Percentiles rank a stretch among this genome's conserved stretches.
These are phyloP conservation scores for Oceanodroma leucorhoa DNA, from an alignment of 2,797 vertebrate species.

Conservation along the genomic window DNA sequence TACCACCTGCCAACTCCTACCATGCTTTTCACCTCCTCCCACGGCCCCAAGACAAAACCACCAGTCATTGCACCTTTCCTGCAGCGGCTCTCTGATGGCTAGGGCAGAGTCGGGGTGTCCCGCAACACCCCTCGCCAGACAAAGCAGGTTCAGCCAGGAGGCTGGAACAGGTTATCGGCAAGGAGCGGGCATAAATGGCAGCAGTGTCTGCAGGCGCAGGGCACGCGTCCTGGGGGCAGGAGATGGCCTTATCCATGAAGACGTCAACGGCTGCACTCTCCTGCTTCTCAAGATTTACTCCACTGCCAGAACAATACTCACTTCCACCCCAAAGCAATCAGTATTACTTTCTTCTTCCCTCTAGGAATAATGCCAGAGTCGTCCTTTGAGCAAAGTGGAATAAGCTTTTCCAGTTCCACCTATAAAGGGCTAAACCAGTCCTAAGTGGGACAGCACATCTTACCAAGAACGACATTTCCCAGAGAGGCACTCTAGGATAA, in stretches of 20 bases:
- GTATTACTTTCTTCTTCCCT: not conserved
- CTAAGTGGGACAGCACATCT: not conserved
- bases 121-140: accelerated
- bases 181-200: not conserved
- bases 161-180: accelerated
- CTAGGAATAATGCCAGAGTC: not conserved
- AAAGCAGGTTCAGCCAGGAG: not conserved
- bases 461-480: not conserved
- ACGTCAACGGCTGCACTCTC: not conserved
- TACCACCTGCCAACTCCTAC: not conserved
- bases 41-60: not conserved
- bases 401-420: not conserved
- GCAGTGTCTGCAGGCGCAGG: not conserved
- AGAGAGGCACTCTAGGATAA: not conserved
- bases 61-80: not conserved
- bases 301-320: not conserved
- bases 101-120: not conserved
- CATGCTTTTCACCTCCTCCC: not conserved
- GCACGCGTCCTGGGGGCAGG: not conserved
- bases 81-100: not conserved
- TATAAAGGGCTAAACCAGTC: not conserved
- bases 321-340: not conserved
- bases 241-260: not conserved
- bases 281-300: not conserved
- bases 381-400: not conserved